These are phyloP conservation scores for Sisor rabdophorus DNA, from an alignment of 2,113 vertebrate genomes.

Conservation along the genomic window DNA sequence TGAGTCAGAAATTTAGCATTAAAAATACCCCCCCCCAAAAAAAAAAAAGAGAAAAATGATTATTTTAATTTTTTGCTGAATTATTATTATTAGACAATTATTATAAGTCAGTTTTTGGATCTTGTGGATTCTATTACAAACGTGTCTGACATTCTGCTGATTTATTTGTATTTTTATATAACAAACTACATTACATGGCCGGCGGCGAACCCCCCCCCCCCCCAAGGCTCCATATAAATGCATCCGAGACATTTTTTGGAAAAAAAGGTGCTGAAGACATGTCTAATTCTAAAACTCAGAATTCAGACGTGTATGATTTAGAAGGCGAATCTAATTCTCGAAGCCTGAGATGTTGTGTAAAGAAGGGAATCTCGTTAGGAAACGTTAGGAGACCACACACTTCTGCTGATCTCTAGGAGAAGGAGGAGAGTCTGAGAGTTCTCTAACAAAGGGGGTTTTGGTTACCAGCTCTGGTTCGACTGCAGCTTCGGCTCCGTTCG, in stretches of 20 bases:
- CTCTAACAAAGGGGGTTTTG: conserved; percentile 55
- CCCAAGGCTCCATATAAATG: conserved; percentile 63
- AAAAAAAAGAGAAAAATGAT: too few relatives aligned
- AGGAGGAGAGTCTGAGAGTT: conserved; percentile 52
- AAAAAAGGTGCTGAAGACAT: neutral
- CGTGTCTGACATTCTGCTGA: neutral
- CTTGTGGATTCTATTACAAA: neutral
- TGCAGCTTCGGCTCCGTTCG: conserved; percentile 49
- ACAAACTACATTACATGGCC: too few relatives aligned
- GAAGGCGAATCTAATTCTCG: conserved; percentile 16
- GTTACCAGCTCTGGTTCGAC: conserved; percentile 65
- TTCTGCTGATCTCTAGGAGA: conserved; percentile 54
- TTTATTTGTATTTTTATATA: too few relatives aligned
- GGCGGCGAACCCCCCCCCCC: too few relatives aligned
- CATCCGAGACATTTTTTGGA: conserved; percentile 23
- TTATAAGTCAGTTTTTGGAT: neutral
- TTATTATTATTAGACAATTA: too few relatives aligned
- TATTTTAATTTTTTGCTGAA: too few relatives aligned
- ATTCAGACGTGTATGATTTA: conserved; percentile 9
- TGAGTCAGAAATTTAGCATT: too few relatives aligned
- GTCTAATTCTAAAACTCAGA: conserved; percentile 10
- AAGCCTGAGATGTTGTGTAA: conserved; percentile 31
- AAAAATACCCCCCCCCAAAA: too few relatives aligned
- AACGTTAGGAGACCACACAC: conserved; percentile 69
- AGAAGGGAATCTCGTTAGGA: conserved; percentile 29